A percentile compares a stretch with the other conserved stretches of the same genome.
phyloP scores from a whole-genome alignment of 2,113 vertebrate species.

The Bagarius yarrelli region DNA sequence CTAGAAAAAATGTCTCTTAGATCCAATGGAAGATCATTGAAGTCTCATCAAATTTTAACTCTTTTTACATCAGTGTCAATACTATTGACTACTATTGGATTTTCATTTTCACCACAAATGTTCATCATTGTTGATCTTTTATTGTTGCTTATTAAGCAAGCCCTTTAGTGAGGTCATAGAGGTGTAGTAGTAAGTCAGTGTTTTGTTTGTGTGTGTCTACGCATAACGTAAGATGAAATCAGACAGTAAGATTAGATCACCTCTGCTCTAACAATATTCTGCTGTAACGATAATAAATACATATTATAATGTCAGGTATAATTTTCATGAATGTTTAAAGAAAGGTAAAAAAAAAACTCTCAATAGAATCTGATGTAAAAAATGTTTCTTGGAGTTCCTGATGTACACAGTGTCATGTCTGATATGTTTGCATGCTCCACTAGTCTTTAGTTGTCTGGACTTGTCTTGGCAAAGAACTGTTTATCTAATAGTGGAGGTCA shows the following conservation, averaged over 20 bases:
- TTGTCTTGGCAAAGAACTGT: constrained; percentile 31
- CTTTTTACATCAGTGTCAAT: neutral
- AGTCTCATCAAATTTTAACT: neutral
- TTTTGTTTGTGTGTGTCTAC: neutral
- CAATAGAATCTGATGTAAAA: neutral
- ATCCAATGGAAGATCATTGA: neutral
- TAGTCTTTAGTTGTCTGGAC: neutral
- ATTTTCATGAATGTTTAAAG: too few species aligned
- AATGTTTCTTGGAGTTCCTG: neutral
- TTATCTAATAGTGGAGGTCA: constrained; percentile 22
- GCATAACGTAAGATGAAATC: too few species aligned
- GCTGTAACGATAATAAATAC: too few species aligned
- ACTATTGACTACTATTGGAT: neutral
- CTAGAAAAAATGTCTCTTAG: neutral
- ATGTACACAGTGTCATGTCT: neutral
- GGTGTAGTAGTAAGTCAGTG: neutral
- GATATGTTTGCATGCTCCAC: constrained; percentile 3
- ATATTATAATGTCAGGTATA: too few species aligned
- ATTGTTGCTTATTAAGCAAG: neutral
- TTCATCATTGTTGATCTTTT: neutral
- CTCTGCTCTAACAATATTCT: too few species aligned
- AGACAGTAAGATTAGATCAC: too few species aligned
- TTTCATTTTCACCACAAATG: neutral
- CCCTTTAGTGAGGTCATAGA: neutral
- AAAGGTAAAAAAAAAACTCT: too few species aligned